These are phyloP conservation scores for Amphipoea lucens DNA, from an alignment of 2,888 invertebrate species.

Conservation along the genomic window DNA sequence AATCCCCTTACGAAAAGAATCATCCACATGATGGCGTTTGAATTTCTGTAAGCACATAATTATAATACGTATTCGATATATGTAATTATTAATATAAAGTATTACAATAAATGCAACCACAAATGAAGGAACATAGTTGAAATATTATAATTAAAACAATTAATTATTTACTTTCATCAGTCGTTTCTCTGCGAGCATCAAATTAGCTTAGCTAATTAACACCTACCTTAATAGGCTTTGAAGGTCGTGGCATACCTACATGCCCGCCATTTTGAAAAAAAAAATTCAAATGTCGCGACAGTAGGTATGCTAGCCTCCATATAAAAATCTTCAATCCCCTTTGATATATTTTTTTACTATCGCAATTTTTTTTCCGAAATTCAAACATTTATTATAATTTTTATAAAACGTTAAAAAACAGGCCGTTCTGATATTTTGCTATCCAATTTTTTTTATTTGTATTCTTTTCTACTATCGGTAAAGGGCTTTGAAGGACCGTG, in stretches of 20 bases:
- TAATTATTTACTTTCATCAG: slow-evolving; percentile 3
- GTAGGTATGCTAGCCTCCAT: background rate
- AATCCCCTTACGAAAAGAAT: background rate
- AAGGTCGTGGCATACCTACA: too few relatives aligned
- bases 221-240: background rate
- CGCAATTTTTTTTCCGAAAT: background rate
- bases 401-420: background rate
- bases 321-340: background rate
- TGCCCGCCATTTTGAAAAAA: background rate
- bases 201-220: slow-evolving; percentile 16
- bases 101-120: slow-evolving; percentile 19
- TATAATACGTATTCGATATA: background rate
- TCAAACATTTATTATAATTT: background rate
- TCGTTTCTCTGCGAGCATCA: background rate
- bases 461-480: too few relatives aligned
- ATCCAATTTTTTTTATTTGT: background rate
- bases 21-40: background rate
- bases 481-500: too few relatives aligned
- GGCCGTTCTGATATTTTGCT: background rate
- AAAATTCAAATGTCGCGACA: background rate
- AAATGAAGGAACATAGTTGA: slow-evolving; percentile 8
- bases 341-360: background rate
- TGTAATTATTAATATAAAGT: background rate
- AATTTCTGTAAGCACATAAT: background rate
- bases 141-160: background rate